Conservation (phyloP, 2,888 invertebrate genomes). For the Bombyx huttoni region DNA sequence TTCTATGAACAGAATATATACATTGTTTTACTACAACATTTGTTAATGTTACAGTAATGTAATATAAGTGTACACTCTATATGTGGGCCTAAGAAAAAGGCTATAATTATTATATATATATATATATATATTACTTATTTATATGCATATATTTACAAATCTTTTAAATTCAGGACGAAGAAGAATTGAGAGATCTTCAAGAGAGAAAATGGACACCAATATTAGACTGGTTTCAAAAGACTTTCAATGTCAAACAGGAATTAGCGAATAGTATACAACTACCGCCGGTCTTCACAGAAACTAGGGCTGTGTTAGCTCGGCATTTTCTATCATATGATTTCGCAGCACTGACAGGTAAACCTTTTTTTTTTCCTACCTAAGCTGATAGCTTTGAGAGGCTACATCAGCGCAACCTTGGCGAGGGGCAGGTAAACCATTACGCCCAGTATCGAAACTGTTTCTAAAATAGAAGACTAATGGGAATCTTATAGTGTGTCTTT, state of each 20-base stretch:
- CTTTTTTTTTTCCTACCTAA: too few species aligned
- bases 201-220: slow-evolving; percentile 90
- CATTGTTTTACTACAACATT: too few species aligned
- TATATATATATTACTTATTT: too few species aligned
- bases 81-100: background rate
- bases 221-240: slow-evolving; percentile 89
- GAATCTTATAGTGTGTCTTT: too few species aligned
- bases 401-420: too few species aligned
- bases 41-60: too few species aligned
- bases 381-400: too few species aligned
- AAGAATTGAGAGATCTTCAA: slow-evolving; percentile 83
- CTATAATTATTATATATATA: background rate
- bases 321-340: slow-evolving; percentile 88
- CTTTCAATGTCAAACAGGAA: slow-evolving; percentile 80
- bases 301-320: slow-evolving; percentile 78
- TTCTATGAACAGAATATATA: too few species aligned
- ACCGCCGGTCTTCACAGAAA: slow-evolving; percentile 76
- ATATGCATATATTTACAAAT: too few species aligned
- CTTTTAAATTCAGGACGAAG: slow-evolving; percentile 78
- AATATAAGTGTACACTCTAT: too few species aligned
- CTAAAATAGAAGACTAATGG: too few species aligned
- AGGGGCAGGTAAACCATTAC: slow-evolving; percentile 76
- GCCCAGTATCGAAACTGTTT: too few species aligned
- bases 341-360: slow-evolving; percentile 84
- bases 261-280: slow-evolving; percentile 80